Conservation (phyloP, 2,888 invertebrate genomes). For the Bombylius major region DNA sequence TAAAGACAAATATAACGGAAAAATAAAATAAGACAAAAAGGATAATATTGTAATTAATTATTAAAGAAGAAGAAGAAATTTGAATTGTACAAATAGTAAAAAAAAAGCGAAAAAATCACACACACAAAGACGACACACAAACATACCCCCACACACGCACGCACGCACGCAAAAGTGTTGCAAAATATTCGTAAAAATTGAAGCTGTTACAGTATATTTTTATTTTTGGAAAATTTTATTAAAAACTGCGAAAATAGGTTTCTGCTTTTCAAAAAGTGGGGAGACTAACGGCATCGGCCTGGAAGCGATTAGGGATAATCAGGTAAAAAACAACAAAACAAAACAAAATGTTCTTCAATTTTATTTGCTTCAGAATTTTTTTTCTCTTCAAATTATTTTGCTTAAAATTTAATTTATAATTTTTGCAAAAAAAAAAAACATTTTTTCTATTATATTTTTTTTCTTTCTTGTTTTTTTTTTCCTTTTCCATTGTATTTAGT, state of each 20-base stretch:
- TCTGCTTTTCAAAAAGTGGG: conserved; percentile 13
- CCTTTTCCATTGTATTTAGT: conserved; percentile 1
- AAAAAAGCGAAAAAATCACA: too few relatives aligned
- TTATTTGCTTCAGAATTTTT: not conserved
- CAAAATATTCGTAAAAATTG: not conserved
- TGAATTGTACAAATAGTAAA: too few relatives aligned
- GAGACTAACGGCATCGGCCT: conserved; percentile 13
- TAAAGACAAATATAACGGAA: too few relatives aligned
- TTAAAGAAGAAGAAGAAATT: too few relatives aligned
- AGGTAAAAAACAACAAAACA: conserved; percentile 3
- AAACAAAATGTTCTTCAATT: not conserved
- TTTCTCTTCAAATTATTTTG: not conserved
- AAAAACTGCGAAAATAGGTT: conserved; percentile 13
- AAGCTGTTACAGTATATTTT: not conserved
- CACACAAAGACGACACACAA: too few relatives aligned
- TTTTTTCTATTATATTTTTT: not conserved
- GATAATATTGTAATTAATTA: too few relatives aligned
- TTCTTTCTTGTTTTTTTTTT: not conserved
- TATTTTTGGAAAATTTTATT: not conserved
- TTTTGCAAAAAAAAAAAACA: not conserved
- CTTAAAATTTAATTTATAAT: not conserved
- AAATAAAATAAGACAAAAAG: too few relatives aligned
- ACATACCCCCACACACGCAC: too few relatives aligned
- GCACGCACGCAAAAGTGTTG: too few relatives aligned
- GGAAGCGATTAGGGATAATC: conserved; percentile 12